Conservation (phyloP, 1,140 invertebrate genomes). For the Euura lappo region DNA sequence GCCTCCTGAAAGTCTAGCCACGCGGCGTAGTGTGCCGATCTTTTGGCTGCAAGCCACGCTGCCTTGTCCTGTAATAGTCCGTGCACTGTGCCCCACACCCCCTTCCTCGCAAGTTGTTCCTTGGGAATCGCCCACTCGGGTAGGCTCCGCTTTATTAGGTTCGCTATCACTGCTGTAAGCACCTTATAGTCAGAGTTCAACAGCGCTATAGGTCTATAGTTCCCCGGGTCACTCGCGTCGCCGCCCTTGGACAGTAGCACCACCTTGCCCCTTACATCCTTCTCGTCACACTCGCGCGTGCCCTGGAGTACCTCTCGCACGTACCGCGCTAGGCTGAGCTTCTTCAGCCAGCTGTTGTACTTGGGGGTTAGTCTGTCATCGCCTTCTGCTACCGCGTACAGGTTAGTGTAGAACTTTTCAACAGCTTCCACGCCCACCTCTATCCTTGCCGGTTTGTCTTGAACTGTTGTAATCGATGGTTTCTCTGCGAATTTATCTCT, state of each 20-base stretch:
- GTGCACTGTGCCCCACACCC: constrained; percentile 30
- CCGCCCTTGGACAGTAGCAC: constrained; percentile 15
- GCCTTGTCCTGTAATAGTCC: constrained; percentile 31
- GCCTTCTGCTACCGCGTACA: too few species aligned
- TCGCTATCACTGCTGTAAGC: constrained; percentile 26
- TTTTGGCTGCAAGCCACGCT: too few species aligned
- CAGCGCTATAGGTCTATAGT: constrained; percentile 36
- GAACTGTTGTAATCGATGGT: too few species aligned
- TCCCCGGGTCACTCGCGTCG: constrained; percentile 24
- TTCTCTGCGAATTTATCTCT: too few species aligned
- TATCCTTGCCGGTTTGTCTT: too few species aligned
- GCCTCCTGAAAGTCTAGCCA: constrained; percentile 35
- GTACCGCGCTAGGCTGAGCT: too few species aligned
- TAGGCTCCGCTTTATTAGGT: constrained; percentile 15
- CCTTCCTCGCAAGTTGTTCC: constrained; percentile 31
- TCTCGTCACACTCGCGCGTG: too few species aligned
- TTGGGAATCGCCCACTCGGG: constrained; percentile 26
- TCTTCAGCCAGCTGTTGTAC: too few species aligned
- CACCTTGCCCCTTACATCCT: constrained; percentile 18
- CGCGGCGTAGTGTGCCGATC: constrained; percentile 22
- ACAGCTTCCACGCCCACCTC: too few species aligned
- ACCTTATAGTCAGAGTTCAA: constrained; percentile 32
- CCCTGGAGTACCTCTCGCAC: too few species aligned
- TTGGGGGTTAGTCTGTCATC: too few species aligned
- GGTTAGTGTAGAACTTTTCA: too few species aligned